Conservation (phyloP, 2,113 vertebrate genomes). For the Brachyhypopomus gauderio region DNA sequence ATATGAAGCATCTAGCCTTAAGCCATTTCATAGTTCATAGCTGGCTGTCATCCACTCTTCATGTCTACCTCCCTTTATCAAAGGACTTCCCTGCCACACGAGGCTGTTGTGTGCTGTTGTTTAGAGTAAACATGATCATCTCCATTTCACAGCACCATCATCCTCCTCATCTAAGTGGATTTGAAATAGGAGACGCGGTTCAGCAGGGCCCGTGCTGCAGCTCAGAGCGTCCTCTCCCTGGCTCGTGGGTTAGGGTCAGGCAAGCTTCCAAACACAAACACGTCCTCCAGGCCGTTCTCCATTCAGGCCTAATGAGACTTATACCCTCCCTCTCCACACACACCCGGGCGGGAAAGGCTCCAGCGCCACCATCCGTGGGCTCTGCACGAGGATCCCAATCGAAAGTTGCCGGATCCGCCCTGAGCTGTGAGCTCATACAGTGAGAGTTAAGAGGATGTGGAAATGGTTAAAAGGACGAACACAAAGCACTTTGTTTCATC, state of each 20-base stretch:
- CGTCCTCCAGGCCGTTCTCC: slow-evolving; percentile 35
- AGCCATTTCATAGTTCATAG: slow-evolving; percentile 22
- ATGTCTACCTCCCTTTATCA: slow-evolving; percentile 55
- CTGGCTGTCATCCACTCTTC: slow-evolving; percentile 28
- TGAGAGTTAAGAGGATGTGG: slow-evolving; percentile 20
- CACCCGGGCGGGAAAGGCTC: slow-evolving; percentile 34
- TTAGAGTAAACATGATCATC: slow-evolving; percentile 65
- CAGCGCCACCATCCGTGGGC: not conserved
- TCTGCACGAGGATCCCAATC: slow-evolving; percentile 18
- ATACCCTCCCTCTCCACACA: slow-evolving; percentile 25
- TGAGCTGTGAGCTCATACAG: slow-evolving; percentile 22
- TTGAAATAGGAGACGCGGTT: slow-evolving; percentile 61
- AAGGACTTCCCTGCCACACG: slow-evolving; percentile 56
- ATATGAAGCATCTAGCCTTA: not conserved
- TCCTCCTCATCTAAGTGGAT: slow-evolving; percentile 59
- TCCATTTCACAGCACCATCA: slow-evolving; percentile 59
- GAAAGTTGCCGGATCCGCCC: slow-evolving; percentile 17
- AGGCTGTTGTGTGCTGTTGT: slow-evolving; percentile 59
- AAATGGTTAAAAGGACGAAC: slow-evolving; percentile 37
- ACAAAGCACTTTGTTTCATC: slow-evolving; percentile 37
- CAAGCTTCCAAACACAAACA: slow-evolving; percentile 53
- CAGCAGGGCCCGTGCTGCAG: not conserved
- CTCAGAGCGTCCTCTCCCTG: slow-evolving; percentile 43
- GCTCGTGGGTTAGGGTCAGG: slow-evolving; percentile 32
- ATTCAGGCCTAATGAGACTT: slow-evolving; percentile 43